Base-by-base conservation (phyloP, 2,888 invertebrate genomes). In the Drosophila borealis region DNA sequence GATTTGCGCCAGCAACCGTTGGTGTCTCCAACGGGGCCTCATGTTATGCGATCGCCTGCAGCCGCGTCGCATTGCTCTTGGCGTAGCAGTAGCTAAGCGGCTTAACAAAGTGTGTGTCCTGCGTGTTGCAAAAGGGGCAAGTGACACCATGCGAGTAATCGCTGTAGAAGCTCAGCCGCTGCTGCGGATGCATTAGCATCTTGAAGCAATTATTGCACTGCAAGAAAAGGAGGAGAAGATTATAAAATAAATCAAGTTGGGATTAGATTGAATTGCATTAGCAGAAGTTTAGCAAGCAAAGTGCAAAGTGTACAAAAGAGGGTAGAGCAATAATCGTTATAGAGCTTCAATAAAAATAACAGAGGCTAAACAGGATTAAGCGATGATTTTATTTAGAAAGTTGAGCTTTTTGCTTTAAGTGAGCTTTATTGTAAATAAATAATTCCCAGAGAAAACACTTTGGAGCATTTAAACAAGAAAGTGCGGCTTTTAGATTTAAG, bases 91-190 rank as follows among this genome's bases (percentile, higher is more conserved):
- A 95, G 76, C 94, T 94, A 90, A 98, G 94, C 57, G 97, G 96
- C 94, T 98, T 98, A 84, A 98, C 97, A 94, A 98, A 98, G 94
- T 99, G 98, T 62, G 96, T 96, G 93, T 98, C 98, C 88, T 96
- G 94, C 57, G 95, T 95, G 89, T 96, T 95, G 94, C 98, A 99
- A 92, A 96, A 96, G 39, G 97, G 97, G 93, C 99, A 99, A 82
- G 96, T 95, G 91, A 97, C 95, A 89, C 96, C 95, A 92, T 97
- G 97, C 91, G 97, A 97, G 94, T 98, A 98, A 93, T 98, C 98
- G 89, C 98, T 98, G 94, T 97, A 99, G 94, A 95, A 97, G 93
- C 96, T 97, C 83, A 98, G 94, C 90, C 96, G 95, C 92, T 96
- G 96, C 90, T 96, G 96, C 13, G 97, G 96, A 92, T 96, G 96